Conservation (phyloP, 1,140 invertebrate species). For the Atta colombica region DNA sequence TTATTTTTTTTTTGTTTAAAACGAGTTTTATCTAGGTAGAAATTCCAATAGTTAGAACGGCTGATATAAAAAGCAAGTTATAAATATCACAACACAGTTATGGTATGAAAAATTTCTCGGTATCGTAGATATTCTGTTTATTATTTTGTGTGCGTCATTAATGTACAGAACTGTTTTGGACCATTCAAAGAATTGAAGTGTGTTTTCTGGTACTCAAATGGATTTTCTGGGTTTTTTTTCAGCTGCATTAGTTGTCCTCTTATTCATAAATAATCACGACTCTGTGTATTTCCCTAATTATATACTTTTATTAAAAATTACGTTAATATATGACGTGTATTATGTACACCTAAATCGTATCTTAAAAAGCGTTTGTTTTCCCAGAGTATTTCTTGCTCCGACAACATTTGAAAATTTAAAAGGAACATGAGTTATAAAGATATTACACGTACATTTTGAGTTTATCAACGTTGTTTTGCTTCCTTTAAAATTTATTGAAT, state of each 20-base stretch:
- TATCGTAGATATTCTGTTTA: conserved; percentile 12
- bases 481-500: background rate
- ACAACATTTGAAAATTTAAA: conserved; percentile 68
- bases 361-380: conserved; percentile 82
- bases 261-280: conserved; percentile 18
- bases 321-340: conserved; percentile 23
- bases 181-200: conserved; percentile 30
- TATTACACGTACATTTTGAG: conserved; percentile 11
- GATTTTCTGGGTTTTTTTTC: background rate
- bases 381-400: conserved; percentile 76
- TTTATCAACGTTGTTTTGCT: conserved; percentile 11
- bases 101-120: conserved; percentile 46
- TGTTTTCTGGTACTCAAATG: background rate
- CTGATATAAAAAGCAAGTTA: conserved; percentile 44
- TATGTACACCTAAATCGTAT: conserved; percentile 65
- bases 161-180: conserved; percentile 21
- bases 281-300: conserved; percentile 11
- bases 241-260: background rate
- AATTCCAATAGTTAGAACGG: conserved; percentile 12
- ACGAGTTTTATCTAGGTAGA: conserved; percentile 19
- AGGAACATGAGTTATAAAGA: conserved; percentile 50
- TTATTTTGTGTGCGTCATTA: conserved; percentile 27
- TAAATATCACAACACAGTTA: conserved; percentile 39
- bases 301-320: conserved; percentile 12
- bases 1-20: conserved; percentile 11